Evolutionary conservation across 2,888 invertebrate species (phyloP), one percentile per base, ranked within the genome.

Genomic region (Lissocephala sabroskyi): DNA sequence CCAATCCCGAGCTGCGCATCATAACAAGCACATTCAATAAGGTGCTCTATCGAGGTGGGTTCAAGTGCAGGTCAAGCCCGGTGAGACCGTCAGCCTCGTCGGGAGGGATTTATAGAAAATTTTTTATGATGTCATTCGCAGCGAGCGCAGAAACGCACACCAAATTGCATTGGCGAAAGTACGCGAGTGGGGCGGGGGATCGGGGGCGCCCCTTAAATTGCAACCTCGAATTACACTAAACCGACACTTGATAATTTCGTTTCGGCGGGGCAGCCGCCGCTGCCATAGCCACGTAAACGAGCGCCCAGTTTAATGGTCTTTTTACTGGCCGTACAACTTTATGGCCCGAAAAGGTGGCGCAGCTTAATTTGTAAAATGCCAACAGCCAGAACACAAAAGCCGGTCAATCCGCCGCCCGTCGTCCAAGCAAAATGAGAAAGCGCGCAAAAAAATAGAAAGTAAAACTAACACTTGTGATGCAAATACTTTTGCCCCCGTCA

Each of bases 11-110:
- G 82, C 86, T 96, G 63, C 89, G 94, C 82, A 89, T 94, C 81
- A 92, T 96, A 79, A 95, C 95, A 42, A 94, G 91, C 83, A 92
- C 92, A 59, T 95, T 96, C 86, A 92, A 89, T 84, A 93, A 93
- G 88, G 94, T 96, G 65, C 88, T 89, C 71, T 93, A 90, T 83
- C 89, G 93, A 88, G 95, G 96, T 95, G 86, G 88, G 89, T 73
- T 1, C n/a, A 14, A 29, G n/a, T 28, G 23, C 23, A 5, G 23
- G 23, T 23, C 7, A 23, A 23, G 23, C 4, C n/a, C n/a, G n/a
- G n/a, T n/a, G n/a, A 40, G 26, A 13, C 13, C 26, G 17, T 13
- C 39, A 39, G 23, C 11, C 13, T 9, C 23, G 17, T 23, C n/a
- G n/a, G n/a, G n/a, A n/a, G n/a, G n/a, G n/a, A n/a, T n/a, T n/a